phyloP scores from a whole-genome alignment of 2,113 vertebrate species.

The Carlito syrichta region DNA sequence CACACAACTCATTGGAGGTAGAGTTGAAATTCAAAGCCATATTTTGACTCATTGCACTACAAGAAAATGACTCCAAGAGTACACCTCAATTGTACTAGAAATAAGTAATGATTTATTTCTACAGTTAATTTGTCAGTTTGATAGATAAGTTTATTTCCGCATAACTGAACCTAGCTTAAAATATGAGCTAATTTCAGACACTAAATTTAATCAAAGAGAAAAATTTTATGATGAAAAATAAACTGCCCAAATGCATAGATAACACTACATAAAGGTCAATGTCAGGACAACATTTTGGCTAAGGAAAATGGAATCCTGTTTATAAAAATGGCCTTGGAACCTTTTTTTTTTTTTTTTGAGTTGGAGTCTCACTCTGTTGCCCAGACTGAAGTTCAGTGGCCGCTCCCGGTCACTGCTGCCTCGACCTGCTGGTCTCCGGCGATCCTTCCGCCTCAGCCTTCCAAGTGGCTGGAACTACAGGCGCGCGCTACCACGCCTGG shows the following conservation, averaged over 20 bases:
- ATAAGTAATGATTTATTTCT: neutral
- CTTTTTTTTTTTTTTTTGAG: too few species aligned
- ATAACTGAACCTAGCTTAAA: too few species aligned
- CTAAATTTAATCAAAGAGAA: neutral
- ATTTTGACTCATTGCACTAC: neutral
- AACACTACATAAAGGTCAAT: neutral
- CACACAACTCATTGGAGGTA: neutral
- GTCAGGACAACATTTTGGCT: constrained; percentile 26
- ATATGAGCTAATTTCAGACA: too few species aligned
- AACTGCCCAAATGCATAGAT: neutral
- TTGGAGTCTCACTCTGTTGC: too few species aligned
- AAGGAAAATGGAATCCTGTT: neutral
- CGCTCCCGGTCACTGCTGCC: too few species aligned
- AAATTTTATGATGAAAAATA: constrained; percentile 7
- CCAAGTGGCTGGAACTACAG: too few species aligned
- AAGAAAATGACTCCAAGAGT: neutral
- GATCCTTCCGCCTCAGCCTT: too few species aligned
- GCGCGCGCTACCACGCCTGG: too few species aligned
- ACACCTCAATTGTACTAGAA: neutral
- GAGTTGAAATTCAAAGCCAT: neutral
- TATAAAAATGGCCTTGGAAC: neutral
- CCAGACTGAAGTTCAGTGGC: too few species aligned
- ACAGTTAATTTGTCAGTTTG: neutral
- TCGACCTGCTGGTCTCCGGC: too few species aligned
- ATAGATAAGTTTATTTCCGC: too few species aligned